These are phyloP conservation scores for Cheilosia soror DNA, from an alignment of 2,888 invertebrate genomes.

Conservation along the genomic window DNA sequence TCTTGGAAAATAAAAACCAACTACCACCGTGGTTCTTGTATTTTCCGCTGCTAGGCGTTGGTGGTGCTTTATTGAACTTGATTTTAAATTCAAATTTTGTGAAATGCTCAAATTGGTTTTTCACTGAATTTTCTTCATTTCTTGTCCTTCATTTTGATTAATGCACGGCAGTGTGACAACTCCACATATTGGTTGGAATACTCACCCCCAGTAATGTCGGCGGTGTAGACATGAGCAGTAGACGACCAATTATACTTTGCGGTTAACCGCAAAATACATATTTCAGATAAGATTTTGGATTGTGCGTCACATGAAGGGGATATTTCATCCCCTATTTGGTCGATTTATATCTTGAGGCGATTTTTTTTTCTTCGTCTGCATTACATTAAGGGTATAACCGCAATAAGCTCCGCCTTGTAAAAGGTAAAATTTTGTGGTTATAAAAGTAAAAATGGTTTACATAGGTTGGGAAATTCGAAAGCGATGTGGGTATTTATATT, in stretches of 20 bases:
- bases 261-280: conserved; percentile 84
- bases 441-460: neutral
- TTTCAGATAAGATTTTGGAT: conserved; percentile 80
- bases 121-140: neutral
- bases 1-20: conserved; percentile 49
- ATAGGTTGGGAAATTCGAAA: neutral
- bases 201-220: conserved; percentile 26
- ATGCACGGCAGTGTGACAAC: neutral
- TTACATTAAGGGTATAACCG: conserved; percentile 82
- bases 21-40: conserved; percentile 31
- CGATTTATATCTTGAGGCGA: conserved; percentile 63
- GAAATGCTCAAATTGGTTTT: neutral
- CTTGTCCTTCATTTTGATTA: conserved; percentile 70
- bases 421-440: neutral
- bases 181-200: neutral
- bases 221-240: conserved; percentile 77
- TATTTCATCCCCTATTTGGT: conserved; percentile 65
- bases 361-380: conserved; percentile 40
- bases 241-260: conserved; percentile 84
- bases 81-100: neutral
- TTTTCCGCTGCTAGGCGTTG: conserved; percentile 68
- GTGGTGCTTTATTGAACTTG: conserved; percentile 26
- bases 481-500: too few relatives aligned
- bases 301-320: conserved; percentile 62
- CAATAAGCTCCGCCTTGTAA: conserved; percentile 86